Conservation (phyloP, 2,797 vertebrate species). For the Lagocephalus sceleratus region DNA sequence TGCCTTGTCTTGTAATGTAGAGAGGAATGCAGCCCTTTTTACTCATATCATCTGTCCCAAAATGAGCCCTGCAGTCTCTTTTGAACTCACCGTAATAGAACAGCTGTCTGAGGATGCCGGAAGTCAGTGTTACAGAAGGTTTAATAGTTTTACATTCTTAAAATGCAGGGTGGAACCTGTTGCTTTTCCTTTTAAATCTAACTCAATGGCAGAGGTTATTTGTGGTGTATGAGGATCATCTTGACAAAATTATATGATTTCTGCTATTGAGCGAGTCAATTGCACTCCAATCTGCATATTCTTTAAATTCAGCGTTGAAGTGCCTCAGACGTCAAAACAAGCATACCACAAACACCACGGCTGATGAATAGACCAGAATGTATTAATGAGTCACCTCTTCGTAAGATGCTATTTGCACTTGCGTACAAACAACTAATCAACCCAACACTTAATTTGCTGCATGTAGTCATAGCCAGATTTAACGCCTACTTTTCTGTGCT, state of each 20-base stretch:
- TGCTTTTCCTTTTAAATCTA: conserved; percentile 11
- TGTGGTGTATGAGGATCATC: conserved; percentile 26
- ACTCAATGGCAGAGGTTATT: conserved; percentile 30
- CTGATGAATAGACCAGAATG: conserved; percentile 12
- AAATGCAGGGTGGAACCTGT: conserved; percentile 3
- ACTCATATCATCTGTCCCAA: conserved; percentile 28
- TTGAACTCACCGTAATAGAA: conserved; percentile 24
- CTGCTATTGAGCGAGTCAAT: conserved; percentile 24
- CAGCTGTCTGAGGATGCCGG: conserved; percentile 6
- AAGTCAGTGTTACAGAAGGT: conserved; percentile 26
- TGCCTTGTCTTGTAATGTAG: conserved; percentile 50
- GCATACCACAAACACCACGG: conserved; percentile 1
- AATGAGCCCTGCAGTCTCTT: conserved; percentile 13
- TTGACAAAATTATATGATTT: conserved; percentile 38
- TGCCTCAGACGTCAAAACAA: conserved; percentile 17
- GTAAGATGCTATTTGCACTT: neutral
- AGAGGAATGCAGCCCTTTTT: conserved; percentile 65
- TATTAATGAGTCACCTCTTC: conserved; percentile 2
- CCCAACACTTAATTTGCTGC: neutral
- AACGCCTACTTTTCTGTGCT: conserved; percentile 2
- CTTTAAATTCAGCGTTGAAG: conserved; percentile 9
- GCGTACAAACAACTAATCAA: conserved; percentile 3
- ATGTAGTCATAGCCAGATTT: conserved; percentile 7
- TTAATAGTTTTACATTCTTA: conserved; percentile 37
- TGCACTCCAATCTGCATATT: conserved; percentile 7